These are phyloP conservation scores for Colostygia pectinataria DNA, from an alignment of 2,888 invertebrate species.

Conservation along the genomic window DNA sequence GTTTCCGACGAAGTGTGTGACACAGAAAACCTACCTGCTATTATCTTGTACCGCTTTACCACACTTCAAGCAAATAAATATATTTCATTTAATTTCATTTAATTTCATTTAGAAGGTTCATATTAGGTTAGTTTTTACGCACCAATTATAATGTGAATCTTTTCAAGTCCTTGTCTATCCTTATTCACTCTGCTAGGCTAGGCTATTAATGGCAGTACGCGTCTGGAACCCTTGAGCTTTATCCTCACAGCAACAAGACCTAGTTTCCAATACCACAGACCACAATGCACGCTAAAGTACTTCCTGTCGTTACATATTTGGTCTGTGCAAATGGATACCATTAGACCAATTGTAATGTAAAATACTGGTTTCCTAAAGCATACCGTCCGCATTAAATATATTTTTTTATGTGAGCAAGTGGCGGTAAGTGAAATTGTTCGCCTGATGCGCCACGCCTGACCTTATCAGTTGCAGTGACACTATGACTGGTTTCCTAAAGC, in stretches of 20 bases:
- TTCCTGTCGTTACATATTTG: slow-evolving; percentile 32
- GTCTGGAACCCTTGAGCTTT: slow-evolving; percentile 1
- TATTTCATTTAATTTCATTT: too few relatives aligned
- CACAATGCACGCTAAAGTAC: slow-evolving; percentile 18
- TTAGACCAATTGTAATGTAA: slow-evolving; percentile 30
- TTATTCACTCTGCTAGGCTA: not conserved
- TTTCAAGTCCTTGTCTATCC: slow-evolving; percentile 21
- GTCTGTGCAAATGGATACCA: slow-evolving; percentile 29
- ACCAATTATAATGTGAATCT: not conserved
- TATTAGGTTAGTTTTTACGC: too few relatives aligned
- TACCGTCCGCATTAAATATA: too few relatives aligned
- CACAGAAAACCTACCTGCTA: too few relatives aligned
- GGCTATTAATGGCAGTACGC: not conserved
- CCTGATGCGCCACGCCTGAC: too few relatives aligned
- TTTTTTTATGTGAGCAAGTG: too few relatives aligned
- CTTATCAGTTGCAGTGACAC: too few relatives aligned
- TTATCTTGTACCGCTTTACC: too few relatives aligned
- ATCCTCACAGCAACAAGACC: slow-evolving; percentile 6
- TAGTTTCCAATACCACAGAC: slow-evolving; percentile 12
- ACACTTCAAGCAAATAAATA: too few relatives aligned
- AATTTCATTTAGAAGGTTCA: too few relatives aligned
- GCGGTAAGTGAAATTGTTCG: too few relatives aligned
- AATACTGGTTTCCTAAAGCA: not conserved
- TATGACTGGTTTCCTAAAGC: not conserved
- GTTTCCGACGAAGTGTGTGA: too few relatives aligned